Evolutionary conservation across 2,888 invertebrate genomes (phyloP).

Genomic region (Morpho deidamia): DNA sequence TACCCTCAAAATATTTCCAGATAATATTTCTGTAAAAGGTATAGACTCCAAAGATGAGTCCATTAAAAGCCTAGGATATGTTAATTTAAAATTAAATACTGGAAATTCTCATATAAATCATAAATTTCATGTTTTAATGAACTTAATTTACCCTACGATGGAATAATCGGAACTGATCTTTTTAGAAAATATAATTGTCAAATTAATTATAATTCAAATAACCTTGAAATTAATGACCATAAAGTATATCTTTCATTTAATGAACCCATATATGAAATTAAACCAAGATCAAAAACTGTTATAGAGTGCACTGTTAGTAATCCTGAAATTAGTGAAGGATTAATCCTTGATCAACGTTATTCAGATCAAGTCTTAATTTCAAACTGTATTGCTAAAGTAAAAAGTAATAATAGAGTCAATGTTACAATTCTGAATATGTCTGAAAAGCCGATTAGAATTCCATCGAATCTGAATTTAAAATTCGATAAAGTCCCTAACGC

Average conservation of each 20-base stretch:
- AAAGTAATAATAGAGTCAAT: conserved; percentile 10
- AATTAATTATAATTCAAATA: conserved; percentile 12
- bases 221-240: conserved; percentile 1
- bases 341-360: conserved; percentile 8
- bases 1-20: too few species aligned
- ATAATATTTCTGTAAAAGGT: too few species aligned
- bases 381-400: conserved; percentile 7
- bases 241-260: conserved; percentile 5
- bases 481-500: too few species aligned
- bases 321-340: conserved; percentile 16
- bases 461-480: too few species aligned
- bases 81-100: too few species aligned
- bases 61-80: too few species aligned
- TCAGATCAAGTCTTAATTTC: conserved; percentile 4
- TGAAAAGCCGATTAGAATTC: too few species aligned
- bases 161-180: conserved; percentile 25
- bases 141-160: conserved; percentile 10
- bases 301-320: conserved; percentile 18
- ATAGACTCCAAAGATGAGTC: too few species aligned
- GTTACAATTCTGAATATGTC: too few species aligned
- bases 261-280: conserved; percentile 13
- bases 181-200: conserved; percentile 8
- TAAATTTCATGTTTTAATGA: conserved; percentile 24
- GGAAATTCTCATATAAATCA: background rate
- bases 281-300: conserved; percentile 13